Evolutionary conservation across 2,113 vertebrate genomes (phyloP), one percentile per base, ranked within the genome.

Genomic region (Crotalus tigris): DNA sequence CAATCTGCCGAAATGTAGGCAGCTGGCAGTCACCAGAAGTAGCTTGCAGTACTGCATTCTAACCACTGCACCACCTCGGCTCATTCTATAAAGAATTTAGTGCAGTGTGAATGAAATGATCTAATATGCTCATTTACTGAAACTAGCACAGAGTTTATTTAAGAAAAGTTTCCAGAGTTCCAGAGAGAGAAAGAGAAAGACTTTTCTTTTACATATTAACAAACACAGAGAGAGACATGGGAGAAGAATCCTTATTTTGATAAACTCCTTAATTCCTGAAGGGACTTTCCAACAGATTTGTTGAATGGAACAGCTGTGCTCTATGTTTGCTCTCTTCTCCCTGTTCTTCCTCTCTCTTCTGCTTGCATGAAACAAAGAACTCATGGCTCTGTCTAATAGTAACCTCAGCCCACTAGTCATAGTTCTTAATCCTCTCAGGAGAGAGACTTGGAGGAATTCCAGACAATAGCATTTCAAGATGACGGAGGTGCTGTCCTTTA

Each of bases 401-500:
- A 92, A 94, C 92, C 95, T 92, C 81, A 91, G 64, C 95, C n/a
- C 94, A 92, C 95, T 95, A 21, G 94, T 95, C 95, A 93, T 26
- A 0, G 95, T 94, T 97, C 95, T 95, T 96, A 95, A 96, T 95
- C 95, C 94, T 94, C 26, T 93, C 95, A 95, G 95, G 94, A 95
- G 95, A 90, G 93, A 88, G 96, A 96, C 61, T 95, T 97, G 96
- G 96, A 96, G 0, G 21, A 95, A 95, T 95, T 97, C 95, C 91
- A 94, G 94, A 0, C 92, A 90, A 2, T 92, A 94, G 94, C 94
- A 96, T 93, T 96, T 97, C 92, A 97, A 91, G 96, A 93, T 96
- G 96, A 97, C 95, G 96, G 95, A 97, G 94, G 94, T 96, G 95
- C 94, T 0, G 89, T 96, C 95, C 94, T 97, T 95, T 97, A 94